Percentiles rank a stretch among this genome's conserved stretches.
Conservation (phyloP, 2,888 invertebrate genomes). For the Fragum whitleyi region DNA sequence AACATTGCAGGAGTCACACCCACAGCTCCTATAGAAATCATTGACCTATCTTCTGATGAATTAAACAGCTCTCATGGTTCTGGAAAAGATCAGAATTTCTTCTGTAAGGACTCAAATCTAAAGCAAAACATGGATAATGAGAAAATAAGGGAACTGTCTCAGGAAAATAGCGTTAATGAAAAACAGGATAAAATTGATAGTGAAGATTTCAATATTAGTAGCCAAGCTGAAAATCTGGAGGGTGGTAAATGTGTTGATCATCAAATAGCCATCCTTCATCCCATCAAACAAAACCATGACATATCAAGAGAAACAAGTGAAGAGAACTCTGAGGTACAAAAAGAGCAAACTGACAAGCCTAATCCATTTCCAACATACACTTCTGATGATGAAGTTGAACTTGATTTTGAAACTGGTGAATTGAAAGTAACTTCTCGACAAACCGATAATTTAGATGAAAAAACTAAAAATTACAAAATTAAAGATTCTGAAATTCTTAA, state of each 20-base stretch:
- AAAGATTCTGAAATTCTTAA: background rate
- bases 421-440: constrained; percentile 42
- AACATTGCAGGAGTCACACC: background rate
- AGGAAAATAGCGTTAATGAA: background rate
- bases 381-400: constrained; percentile 57
- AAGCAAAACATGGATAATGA: background rate
- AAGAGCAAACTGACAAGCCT: background rate
- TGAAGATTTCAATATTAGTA: background rate
- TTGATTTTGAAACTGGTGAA: constrained; percentile 59
- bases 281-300: background rate
- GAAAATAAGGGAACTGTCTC: background rate
- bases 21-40: constrained; percentile 8
- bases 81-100: background rate
- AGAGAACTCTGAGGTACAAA: background rate
- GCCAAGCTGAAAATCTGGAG: background rate
- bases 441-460: background rate
- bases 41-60: constrained; percentile 20
- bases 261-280: background rate
- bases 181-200: background rate
- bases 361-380: constrained; percentile 52
- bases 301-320: background rate
- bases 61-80: constrained; percentile 20
- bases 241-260: background rate
- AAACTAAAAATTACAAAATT: background rate
- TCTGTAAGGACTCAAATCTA: background rate